Percentiles rank a stretch among this genome's conserved stretches.
Conservation (phyloP, 2,888 invertebrate species). For the Dichetophora obliterata region DNA sequence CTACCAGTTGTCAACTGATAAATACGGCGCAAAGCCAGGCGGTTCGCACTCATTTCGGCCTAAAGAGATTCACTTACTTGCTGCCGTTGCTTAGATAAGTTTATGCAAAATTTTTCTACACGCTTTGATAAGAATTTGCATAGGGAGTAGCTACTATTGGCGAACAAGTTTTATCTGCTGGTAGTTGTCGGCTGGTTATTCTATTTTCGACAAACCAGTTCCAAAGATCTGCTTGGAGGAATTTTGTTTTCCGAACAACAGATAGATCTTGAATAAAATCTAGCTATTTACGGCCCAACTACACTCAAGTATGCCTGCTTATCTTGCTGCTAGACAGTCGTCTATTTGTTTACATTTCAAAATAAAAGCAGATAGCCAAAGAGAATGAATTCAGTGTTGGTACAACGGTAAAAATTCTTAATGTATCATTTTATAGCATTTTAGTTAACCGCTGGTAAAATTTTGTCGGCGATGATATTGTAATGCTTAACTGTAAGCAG, state of each 20-base stretch:
- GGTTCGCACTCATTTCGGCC: background rate
- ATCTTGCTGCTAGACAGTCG: background rate
- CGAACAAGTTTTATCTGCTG: too few species aligned
- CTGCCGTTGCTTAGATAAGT: background rate
- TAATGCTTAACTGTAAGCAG: too few species aligned
- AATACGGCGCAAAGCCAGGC: background rate
- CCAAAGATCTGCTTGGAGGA: background rate
- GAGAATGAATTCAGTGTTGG: background rate
- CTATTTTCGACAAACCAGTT: conserved; percentile 1
- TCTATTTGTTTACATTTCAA: conserved; percentile 1
- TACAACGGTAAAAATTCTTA: background rate
- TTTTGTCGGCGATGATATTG: too few species aligned
- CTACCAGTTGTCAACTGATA: conserved; percentile 5
- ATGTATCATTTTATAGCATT: too few species aligned
- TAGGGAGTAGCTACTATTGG: background rate
- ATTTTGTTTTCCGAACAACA: background rate
- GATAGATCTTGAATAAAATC: background rate
- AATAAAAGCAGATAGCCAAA: background rate
- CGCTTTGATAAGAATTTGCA: conserved; percentile 24
- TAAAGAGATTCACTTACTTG: background rate
- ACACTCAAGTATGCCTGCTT: background rate
- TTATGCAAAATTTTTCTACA: background rate
- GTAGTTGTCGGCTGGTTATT: background rate
- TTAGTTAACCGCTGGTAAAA: too few species aligned
- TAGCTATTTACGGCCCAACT: background rate